These are phyloP conservation scores for Arrhamphus sclerolepis DNA, from an alignment of 2,797 vertebrate genomes.

Conservation along the genomic window DNA sequence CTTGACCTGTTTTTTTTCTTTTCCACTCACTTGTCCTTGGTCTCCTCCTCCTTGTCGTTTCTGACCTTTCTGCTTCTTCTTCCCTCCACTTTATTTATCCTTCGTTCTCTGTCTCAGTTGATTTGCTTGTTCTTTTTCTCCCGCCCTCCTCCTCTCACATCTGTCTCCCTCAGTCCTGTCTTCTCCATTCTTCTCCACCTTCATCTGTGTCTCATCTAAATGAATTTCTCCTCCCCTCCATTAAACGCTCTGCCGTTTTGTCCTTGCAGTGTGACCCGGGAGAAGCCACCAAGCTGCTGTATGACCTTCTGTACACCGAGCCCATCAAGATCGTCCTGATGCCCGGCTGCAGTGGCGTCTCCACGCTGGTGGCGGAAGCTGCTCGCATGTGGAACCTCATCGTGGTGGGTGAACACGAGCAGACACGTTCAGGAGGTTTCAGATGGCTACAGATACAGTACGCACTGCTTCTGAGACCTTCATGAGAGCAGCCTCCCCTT, in stretches of 20 bases:
- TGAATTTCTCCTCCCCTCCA: constrained; percentile 29
- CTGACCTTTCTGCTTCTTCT: constrained; percentile 23
- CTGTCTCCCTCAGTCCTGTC: constrained; percentile 26
- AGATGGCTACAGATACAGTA: too few relatives aligned
- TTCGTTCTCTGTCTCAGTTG: background rate
- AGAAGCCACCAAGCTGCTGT: constrained; percentile 88
- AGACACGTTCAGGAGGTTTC: background rate
- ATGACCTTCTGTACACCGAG: constrained; percentile 89
- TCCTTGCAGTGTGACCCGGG: constrained; percentile 74
- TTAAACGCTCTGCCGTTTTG: background rate
- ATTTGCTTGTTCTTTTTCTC: constrained; percentile 27
- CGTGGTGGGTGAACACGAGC: constrained; percentile 73
- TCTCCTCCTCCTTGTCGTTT: constrained; percentile 26
- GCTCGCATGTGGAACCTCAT: constrained; percentile 93
- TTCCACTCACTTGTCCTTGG: constrained; percentile 18
- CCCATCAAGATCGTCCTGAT: constrained; percentile 92
- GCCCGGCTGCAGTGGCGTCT: constrained; percentile 91
- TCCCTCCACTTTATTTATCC: constrained; percentile 27
- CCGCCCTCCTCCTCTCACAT: constrained; percentile 12
- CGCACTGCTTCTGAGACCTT: too few relatives aligned
- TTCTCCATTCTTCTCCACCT: constrained; percentile 11
- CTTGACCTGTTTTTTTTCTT: constrained; percentile 5
- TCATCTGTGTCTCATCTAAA: constrained; percentile 15
- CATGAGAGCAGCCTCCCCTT: too few relatives aligned
- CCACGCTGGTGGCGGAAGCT: constrained; percentile 89